Percentiles rank a stretch among this genome's conserved stretches.
Conservation (phyloP, 2,113 vertebrate genomes). For the Hippoglossus stenolepis region DNA sequence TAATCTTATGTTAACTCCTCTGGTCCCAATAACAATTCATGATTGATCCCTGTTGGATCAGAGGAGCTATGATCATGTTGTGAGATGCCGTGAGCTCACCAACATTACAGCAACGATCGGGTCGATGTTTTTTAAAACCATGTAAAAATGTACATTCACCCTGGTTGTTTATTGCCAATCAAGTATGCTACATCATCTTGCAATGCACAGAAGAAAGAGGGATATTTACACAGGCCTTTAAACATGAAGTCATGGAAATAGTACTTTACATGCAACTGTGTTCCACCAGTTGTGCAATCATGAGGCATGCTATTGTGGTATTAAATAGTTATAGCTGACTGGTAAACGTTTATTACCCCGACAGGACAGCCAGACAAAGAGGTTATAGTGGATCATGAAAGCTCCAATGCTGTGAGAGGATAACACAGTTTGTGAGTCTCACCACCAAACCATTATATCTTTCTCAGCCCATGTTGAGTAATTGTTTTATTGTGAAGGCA, state of each 20-base stretch:
- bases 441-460: not conserved
- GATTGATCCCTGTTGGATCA: not conserved
- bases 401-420: not conserved
- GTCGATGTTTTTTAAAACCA: not conserved
- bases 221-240: not conserved
- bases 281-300: not conserved
- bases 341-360: not conserved
- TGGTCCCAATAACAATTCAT: not conserved
- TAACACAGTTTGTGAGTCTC: not conserved
- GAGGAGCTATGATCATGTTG: not conserved
- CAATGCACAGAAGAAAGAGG: not conserved
- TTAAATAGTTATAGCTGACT: not conserved
- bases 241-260: not conserved
- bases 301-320: not conserved
- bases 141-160: no score
- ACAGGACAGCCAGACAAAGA: not conserved
- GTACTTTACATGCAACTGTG: not conserved
- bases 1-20: conserved; percentile 25
- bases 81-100: not conserved
- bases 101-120: not conserved
- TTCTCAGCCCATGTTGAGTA: not conserved
- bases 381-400: conserved; percentile 2
- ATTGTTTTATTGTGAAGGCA: not conserved
- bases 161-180: not conserved
- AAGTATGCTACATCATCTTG: no score